A percentile compares a stretch with the other conserved stretches of the same genome.
phyloP scores from a whole-genome alignment of 2,797 vertebrate genomes.

The Urophycis tenuis region DNA sequence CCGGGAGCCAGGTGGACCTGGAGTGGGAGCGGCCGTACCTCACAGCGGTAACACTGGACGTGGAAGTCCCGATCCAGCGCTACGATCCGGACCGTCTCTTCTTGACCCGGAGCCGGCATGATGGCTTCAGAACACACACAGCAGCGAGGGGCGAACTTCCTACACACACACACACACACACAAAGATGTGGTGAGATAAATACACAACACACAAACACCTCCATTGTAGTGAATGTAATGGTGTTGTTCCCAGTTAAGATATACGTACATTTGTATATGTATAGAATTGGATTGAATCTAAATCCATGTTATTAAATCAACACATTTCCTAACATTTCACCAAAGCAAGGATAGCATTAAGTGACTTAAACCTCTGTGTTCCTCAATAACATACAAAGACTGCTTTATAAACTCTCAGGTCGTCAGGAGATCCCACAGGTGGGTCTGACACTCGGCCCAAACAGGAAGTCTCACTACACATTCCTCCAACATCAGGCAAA shows the following conservation, averaged over 20 bases:
- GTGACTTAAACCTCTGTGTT: neutral
- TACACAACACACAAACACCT: neutral
- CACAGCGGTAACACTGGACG: conserved; percentile 95
- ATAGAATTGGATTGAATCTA: neutral
- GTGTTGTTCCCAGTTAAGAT: neutral
- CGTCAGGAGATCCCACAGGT: neutral
- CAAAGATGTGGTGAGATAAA: neutral
- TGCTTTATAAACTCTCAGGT: neutral
- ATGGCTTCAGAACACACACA: conserved; percentile 94
- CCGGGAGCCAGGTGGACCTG: neutral
- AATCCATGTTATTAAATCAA: neutral
- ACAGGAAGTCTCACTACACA: neutral
- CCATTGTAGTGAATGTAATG: no score
- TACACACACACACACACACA: conserved; percentile 44
- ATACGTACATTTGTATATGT: neutral
- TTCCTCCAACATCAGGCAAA: neutral
- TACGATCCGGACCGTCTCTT: conserved; percentile 96
- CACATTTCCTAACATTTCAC: neutral
- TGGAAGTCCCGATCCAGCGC: conserved; percentile 97
- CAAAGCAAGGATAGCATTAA: neutral
- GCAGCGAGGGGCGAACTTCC: conserved; percentile 97
- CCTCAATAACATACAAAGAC: neutral
- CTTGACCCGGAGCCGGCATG: conserved; percentile 94
- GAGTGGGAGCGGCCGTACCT: conserved; percentile 69
- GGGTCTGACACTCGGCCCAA: neutral